Percentiles rank a stretch among this genome's conserved stretches.
Conservation (phyloP, 2,797 vertebrate species). For the Peromyscus eremicus region DNA sequence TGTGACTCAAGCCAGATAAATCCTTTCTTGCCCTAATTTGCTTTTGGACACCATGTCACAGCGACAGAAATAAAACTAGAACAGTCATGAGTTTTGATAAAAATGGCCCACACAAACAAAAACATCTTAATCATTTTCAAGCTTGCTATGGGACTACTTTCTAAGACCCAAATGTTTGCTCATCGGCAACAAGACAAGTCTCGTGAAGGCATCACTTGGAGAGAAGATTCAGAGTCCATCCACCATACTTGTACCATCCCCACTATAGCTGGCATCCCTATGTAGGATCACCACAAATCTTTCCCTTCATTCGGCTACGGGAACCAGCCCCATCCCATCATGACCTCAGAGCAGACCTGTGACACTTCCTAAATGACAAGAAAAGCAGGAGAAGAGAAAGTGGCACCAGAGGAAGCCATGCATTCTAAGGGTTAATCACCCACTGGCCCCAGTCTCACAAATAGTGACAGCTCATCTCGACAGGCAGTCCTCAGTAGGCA, state of each 20-base stretch:
- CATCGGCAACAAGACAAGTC: rapidly evolving
- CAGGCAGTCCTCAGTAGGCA: neutral
- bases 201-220: neutral
- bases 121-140: neutral
- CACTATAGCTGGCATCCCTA: rapidly evolving
- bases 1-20: neutral
- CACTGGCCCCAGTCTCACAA: no score
- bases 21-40: neutral
- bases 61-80: neutral
- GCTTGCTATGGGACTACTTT: neutral
- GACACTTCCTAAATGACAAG: neutral
- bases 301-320: neutral
- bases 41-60: neutral
- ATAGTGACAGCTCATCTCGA: neutral
- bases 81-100: neutral
- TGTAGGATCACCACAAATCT: neutral
- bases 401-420: neutral
- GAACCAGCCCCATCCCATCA: neutral
- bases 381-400: neutral
- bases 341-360: neutral
- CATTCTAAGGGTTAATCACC: neutral
- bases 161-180: neutral
- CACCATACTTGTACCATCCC: neutral
- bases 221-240: neutral
- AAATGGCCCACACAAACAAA: neutral